phyloP scores from a whole-genome alignment of 2,113 vertebrate species.

The Elephantulus edwardii region DNA sequence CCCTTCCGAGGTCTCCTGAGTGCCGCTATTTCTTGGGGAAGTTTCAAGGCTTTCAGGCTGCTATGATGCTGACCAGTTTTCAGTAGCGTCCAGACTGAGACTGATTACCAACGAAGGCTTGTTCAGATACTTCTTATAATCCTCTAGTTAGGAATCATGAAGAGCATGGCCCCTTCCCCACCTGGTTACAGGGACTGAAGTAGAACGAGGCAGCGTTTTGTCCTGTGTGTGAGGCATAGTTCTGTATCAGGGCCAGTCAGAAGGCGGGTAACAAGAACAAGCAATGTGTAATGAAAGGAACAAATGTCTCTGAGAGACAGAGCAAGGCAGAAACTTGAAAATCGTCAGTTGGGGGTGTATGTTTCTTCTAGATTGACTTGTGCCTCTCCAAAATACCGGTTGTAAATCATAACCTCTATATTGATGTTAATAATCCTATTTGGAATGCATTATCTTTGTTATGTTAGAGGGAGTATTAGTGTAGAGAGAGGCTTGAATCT shows the following conservation, averaged over 20 bases:
- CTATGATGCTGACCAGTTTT: not conserved
- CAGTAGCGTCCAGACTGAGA: not conserved
- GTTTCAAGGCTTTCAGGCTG: too few species aligned
- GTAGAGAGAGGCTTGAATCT: not conserved
- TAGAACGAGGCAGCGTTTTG: not conserved
- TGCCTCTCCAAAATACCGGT: not conserved
- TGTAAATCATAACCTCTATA: not conserved
- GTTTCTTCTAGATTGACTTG: not conserved
- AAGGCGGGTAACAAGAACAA: too few species aligned
- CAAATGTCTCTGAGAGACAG: not conserved
- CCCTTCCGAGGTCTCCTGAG: too few species aligned
- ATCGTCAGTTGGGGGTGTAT: fast-evolving
- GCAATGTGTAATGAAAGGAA: not conserved
- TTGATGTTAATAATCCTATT: not conserved
- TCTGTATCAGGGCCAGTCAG: not conserved
- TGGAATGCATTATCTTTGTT: not conserved
- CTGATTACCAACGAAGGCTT: not conserved
- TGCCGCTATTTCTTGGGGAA: too few species aligned
- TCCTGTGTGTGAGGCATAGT: not conserved
- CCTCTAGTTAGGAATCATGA: too few species aligned
- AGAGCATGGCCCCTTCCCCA: too few species aligned
- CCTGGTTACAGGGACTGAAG: too few species aligned
- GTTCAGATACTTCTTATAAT: not conserved
- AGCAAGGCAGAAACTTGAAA: not conserved
- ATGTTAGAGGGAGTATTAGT: not conserved